Percentiles rank a stretch among this genome's conserved stretches.
phyloP scores from a whole-genome alignment of 2,797 vertebrate species.

The Crocodylus rhombifer region DNA sequence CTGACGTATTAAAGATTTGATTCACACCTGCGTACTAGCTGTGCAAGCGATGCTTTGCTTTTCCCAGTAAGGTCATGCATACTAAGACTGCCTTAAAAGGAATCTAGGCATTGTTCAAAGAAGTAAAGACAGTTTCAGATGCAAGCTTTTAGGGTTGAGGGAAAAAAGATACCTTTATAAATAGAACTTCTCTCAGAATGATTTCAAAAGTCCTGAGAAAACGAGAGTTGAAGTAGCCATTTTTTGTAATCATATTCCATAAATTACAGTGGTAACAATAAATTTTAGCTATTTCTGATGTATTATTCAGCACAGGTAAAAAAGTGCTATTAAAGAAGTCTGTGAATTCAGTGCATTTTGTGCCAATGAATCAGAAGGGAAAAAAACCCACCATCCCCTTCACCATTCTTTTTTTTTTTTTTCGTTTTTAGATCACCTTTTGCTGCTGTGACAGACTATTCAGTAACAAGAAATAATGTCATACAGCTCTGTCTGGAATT shows the following conservation, averaged over 20 bases:
- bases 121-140: not conserved
- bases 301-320: not conserved
- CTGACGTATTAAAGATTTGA: not conserved
- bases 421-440: conserved; percentile 95
- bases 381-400: not conserved
- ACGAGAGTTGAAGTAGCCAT: not conserved
- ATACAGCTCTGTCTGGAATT: conserved; percentile 99
- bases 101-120: not conserved
- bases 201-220: not conserved
- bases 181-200: not conserved
- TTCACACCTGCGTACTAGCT: not conserved
- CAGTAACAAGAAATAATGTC: conserved; percentile 97
- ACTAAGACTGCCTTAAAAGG: not conserved
- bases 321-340: not conserved
- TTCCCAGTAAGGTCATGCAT: not conserved
- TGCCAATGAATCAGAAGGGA: not conserved
- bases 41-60: not conserved
- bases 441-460: conserved; percentile 98
- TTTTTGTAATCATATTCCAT: not conserved
- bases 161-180: not conserved
- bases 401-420: conserved; percentile 3
- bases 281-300: not conserved
- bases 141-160: not conserved
- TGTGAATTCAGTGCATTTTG: not conserved
- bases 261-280: not conserved